These are phyloP conservation scores for Dicroscelio sp. DNA, from an alignment of 2,888 invertebrate genomes.

Conservation along the genomic window DNA sequence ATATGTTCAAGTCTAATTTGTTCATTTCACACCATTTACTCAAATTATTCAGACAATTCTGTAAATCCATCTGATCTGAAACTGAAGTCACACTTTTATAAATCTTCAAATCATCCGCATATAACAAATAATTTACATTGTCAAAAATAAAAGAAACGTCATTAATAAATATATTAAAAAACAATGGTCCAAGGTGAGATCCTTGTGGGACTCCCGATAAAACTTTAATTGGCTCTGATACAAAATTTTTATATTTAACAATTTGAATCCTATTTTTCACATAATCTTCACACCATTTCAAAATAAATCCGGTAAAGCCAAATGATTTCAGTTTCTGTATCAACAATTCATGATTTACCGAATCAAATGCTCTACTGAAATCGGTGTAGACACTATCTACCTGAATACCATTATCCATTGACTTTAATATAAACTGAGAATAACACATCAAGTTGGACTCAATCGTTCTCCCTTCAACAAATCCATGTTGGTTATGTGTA, in stretches of 20 bases:
- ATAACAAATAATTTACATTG: not conserved
- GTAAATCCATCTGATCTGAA: not conserved
- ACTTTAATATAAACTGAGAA: constrained; percentile 9
- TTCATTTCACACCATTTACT: not conserved
- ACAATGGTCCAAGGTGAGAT: not conserved
- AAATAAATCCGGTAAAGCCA: not conserved
- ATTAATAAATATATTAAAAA: constrained; percentile 37
- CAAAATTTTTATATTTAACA: constrained; percentile 11
- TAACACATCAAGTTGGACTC: constrained; percentile 12
- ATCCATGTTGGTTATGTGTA: constrained; percentile 5
- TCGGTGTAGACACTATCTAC: constrained; percentile 38
- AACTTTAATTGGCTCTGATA: not conserved
- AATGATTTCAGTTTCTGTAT: not conserved
- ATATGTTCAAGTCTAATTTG: not conserved
- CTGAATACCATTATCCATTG: not conserved
- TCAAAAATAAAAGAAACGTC: not conserved
- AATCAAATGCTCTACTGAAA: constrained; percentile 39
- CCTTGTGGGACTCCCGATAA: constrained; percentile 9
- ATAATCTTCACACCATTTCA: constrained; percentile 8
- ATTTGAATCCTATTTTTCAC: not conserved
- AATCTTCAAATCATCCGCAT: constrained; percentile 11
- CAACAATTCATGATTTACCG: constrained; percentile 11
- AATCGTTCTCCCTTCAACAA: constrained; percentile 8
- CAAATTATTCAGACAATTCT: not conserved
- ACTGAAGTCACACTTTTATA: not conserved